These are phyloP conservation scores for Cerastoderma edule DNA, from an alignment of 2,888 invertebrate genomes.

Conservation along the genomic window DNA sequence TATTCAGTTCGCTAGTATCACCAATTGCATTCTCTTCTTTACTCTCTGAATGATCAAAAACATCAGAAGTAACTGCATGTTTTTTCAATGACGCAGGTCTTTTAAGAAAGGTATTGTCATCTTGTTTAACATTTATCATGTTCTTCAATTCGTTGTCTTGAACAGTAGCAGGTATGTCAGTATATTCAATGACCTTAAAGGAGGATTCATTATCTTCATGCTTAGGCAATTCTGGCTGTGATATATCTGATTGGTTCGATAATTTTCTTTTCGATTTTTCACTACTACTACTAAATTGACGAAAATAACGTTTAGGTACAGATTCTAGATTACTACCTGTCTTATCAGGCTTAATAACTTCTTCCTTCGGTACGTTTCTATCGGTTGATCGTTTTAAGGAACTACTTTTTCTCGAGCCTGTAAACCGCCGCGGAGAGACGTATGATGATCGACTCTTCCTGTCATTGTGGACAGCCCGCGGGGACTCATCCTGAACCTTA, in stretches of 20 bases:
- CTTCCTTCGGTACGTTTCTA: constrained; percentile 10
- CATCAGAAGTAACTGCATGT: no score
- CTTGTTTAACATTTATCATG: no score
- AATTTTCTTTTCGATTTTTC: constrained; percentile 20
- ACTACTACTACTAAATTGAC: constrained; percentile 44
- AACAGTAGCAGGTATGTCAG: no score
- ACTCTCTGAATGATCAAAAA: no score
- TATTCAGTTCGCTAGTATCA: not conserved
- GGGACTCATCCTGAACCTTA: not conserved
- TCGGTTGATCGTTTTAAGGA: constrained; percentile 36
- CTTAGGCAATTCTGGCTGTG: not conserved
- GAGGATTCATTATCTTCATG: no score
- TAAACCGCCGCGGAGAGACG: constrained; percentile 41
- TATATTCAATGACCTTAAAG: no score
- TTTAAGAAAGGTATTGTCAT: no score
- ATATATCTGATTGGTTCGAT: not conserved
- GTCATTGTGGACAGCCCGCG: not conserved
- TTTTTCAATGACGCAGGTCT: no score
- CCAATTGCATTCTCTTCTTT: no score
- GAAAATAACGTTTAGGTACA: constrained; percentile 28
- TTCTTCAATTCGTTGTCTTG: no score
- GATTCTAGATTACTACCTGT: not conserved
- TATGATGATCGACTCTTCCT: constrained; percentile 22
- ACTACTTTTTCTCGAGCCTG: constrained; percentile 35
- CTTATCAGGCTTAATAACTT: not conserved